Evolutionary conservation across 2,888 invertebrate genomes (phyloP).

Genomic region (Drosophila cracens): DNA sequence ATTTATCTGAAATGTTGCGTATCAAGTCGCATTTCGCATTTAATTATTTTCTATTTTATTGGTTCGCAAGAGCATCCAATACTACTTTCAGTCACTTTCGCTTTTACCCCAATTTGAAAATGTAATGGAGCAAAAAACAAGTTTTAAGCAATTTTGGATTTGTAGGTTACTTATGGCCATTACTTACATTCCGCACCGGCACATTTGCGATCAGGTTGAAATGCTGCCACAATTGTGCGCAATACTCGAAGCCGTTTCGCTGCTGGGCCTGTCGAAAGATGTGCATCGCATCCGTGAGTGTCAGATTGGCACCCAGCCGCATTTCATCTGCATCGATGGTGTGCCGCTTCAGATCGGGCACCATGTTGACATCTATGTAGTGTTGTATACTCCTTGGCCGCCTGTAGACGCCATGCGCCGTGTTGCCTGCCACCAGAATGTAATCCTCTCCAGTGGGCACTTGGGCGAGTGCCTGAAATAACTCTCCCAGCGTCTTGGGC

Average conservation of each 20-base stretch:
- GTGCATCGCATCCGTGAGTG: slow-evolving; percentile 86
- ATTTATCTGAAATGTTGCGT: not conserved
- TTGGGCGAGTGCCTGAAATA: slow-evolving; percentile 82
- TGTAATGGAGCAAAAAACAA: not conserved
- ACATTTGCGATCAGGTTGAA: slow-evolving; percentile 89
- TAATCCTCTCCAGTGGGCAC: slow-evolving; percentile 84
- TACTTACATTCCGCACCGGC: slow-evolving; percentile 89
- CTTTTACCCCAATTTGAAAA: not conserved
- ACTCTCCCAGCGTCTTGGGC: slow-evolving; percentile 70
- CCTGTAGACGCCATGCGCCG: slow-evolving; percentile 88
- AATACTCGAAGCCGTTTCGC: slow-evolving; percentile 86
- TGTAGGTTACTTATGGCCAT: no score
- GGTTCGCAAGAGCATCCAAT: not conserved
- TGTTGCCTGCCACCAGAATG: slow-evolving; percentile 91
- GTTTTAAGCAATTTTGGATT: slow-evolving; percentile 40
- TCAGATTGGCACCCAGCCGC: slow-evolving; percentile 84
- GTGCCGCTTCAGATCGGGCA: slow-evolving; percentile 87
- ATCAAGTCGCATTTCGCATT: no score
- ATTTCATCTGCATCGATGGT: slow-evolving; percentile 77
- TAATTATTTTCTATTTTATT: not conserved
- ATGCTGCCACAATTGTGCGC: slow-evolving; percentile 86
- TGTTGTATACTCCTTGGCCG: slow-evolving; percentile 81
- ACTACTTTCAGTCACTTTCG: not conserved
- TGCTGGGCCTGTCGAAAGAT: slow-evolving; percentile 80
- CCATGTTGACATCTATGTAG: slow-evolving; percentile 88